Evolutionary conservation across 1,140 invertebrate genomes (phyloP).

Genomic region (Drosophila dunni): DNA sequence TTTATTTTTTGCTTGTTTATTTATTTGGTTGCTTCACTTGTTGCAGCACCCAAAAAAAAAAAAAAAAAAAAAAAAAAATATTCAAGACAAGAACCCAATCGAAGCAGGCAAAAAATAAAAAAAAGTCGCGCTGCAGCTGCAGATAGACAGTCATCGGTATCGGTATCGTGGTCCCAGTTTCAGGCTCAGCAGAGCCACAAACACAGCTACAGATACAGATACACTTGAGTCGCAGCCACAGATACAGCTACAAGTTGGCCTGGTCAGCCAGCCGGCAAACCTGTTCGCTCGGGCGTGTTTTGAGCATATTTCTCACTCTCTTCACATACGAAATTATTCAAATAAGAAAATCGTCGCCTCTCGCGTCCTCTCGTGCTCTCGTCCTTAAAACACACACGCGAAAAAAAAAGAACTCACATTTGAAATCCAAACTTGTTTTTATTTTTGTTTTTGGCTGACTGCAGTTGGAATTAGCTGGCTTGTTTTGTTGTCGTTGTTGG

Average conservation of each 20-base stretch:
- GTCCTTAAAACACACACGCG: slow-evolving; percentile 7
- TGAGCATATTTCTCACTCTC: slow-evolving; percentile 25
- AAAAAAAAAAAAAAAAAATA: neutral
- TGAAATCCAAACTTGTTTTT: slow-evolving; percentile 57
- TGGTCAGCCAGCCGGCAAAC: slow-evolving; percentile 47
- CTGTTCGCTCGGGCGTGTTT: slow-evolving; percentile 64
- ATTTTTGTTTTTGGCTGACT: slow-evolving; percentile 23
- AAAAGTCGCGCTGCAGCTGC: slow-evolving; percentile 47
- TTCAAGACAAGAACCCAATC: too few relatives aligned
- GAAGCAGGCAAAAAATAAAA: slow-evolving; percentile 21
- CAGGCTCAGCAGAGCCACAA: slow-evolving; percentile 63
- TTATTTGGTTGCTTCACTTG: slow-evolving; percentile 75
- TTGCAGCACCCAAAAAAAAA: slow-evolving; percentile 43
- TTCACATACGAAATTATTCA: slow-evolving; percentile 75
- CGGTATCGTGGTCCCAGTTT: slow-evolving; percentile 23
- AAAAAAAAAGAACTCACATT: slow-evolving; percentile 27
- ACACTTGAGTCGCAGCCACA: slow-evolving; percentile 9
- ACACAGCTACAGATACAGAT: slow-evolving; percentile 43
- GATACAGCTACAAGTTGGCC: slow-evolving; percentile 21
- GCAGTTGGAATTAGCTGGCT: slow-evolving; percentile 40
- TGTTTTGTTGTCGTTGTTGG: slow-evolving; percentile 8
- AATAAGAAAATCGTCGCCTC: slow-evolving; percentile 73
- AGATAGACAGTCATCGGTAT: slow-evolving; percentile 33
- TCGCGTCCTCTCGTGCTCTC: slow-evolving; percentile 39
- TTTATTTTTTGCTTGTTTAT: slow-evolving; percentile 66